A percentile compares a stretch with the other conserved stretches of the same genome.
phyloP scores from a whole-genome alignment of 2,888 invertebrate species.

The Terebella lapidaria region DNA sequence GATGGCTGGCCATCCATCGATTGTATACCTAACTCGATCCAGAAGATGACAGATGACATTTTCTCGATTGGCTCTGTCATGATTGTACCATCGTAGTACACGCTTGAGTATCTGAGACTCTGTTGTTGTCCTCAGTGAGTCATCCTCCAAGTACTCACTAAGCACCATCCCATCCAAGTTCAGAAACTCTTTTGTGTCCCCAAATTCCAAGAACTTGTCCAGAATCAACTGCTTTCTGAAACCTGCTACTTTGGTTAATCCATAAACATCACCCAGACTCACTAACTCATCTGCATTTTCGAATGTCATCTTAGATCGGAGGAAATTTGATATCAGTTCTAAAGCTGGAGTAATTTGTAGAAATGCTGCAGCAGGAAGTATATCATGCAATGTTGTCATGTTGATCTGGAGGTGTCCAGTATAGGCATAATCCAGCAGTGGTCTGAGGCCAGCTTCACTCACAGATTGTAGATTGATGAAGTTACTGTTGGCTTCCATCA shows the following conservation, averaged over 20 bases:
- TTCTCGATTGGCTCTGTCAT: conserved; percentile 6
- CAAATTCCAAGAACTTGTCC: conserved; percentile 14
- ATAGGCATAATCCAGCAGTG: conserved; percentile 18
- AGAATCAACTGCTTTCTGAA: conserved; percentile 11
- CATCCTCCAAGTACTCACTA: conserved; percentile 13
- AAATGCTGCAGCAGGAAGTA: conserved; percentile 17
- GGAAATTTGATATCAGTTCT: conserved; percentile 8
- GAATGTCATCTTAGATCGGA: conserved; percentile 18
- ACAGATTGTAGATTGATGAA: conserved; percentile 8
- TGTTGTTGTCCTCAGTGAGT: conserved; percentile 9
- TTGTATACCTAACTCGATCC: conserved; percentile 17
- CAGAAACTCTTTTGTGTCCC: conserved; percentile 14
- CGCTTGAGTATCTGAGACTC: conserved; percentile 14
- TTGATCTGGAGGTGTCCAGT: conserved; percentile 14
- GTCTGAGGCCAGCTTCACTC: conserved; percentile 4
- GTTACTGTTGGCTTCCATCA: conserved; percentile 14
- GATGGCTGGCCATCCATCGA: conserved; percentile 22
- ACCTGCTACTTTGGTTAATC: conserved; percentile 9
- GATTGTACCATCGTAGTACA: conserved; percentile 18
- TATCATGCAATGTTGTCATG: conserved; percentile 6
- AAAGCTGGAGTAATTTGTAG: conserved; percentile 20
- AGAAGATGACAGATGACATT: conserved; percentile 11
- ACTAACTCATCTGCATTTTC: conserved; percentile 15
- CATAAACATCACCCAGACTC: conserved; percentile 10
- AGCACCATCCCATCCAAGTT: conserved; percentile 11